Conservation (phyloP, 2,797 vertebrate genomes). For the Crenichthys baileyi region DNA sequence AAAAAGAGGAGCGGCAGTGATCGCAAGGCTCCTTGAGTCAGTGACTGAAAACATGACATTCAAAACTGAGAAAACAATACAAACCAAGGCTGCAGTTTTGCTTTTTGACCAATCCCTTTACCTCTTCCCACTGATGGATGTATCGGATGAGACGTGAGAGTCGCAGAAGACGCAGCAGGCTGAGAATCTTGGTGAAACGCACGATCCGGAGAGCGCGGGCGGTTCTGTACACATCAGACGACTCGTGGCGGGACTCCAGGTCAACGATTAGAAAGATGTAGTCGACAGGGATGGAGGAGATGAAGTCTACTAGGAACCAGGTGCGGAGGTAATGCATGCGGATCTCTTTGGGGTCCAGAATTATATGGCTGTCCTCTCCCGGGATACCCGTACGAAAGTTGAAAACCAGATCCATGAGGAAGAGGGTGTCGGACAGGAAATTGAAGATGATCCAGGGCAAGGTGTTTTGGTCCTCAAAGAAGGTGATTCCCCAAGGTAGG, state of each 20-base stretch:
- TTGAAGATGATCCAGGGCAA: constrained; percentile 95
- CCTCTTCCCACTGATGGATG: constrained; percentile 98
- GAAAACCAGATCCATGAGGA: constrained; percentile 92
- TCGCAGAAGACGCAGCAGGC: constrained; percentile 89
- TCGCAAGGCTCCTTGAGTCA: not conserved
- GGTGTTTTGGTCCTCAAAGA: constrained; percentile 97
- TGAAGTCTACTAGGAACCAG: constrained; percentile 95
- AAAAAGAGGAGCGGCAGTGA: not conserved
- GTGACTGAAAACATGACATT: not conserved
- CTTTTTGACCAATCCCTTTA: constrained; percentile 55
- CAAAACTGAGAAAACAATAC: not conserved
- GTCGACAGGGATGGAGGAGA: constrained; percentile 97
- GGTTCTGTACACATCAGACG: constrained; percentile 94
- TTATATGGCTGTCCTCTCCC: constrained; percentile 93
- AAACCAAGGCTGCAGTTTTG: not conserved
- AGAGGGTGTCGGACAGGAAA: constrained; percentile 95
- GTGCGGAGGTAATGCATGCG: constrained; percentile 91
- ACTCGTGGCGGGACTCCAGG: constrained; percentile 88
- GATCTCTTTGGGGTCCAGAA: constrained; percentile 91
- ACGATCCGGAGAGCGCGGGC: constrained; percentile 94
- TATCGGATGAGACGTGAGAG: constrained; percentile 95
- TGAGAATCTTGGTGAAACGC: constrained; percentile 96
- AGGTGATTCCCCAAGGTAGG: constrained; percentile 96
- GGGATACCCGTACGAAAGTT: constrained; percentile 97
- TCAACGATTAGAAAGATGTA: constrained; percentile 95